Evolutionary conservation across 2,113 vertebrate genomes (phyloP).

Genomic region (Podilymbus podiceps): DNA sequence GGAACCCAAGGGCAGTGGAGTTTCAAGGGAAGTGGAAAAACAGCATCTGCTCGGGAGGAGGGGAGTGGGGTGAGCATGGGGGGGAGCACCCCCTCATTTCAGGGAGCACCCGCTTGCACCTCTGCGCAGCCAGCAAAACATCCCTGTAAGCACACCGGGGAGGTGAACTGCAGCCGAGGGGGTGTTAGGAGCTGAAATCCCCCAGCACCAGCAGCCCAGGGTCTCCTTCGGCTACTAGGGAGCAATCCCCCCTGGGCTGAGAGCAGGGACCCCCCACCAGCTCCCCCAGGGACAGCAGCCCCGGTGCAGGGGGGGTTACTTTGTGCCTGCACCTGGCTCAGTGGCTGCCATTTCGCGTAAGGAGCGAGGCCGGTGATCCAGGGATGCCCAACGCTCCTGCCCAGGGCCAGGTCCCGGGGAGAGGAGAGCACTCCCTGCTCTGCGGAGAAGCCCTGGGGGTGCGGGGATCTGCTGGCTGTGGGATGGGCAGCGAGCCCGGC

Average conservation of each 20-base stretch:
- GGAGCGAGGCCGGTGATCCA: not conserved
- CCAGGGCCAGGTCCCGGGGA: not conserved
- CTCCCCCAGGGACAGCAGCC: not conserved
- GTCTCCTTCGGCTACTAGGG: not conserved
- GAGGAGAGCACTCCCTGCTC: not conserved
- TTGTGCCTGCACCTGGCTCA: not conserved
- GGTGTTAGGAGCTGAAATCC: not conserved
- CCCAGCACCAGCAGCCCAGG: fast-evolving
- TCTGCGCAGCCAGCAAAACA: not conserved
- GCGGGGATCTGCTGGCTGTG: fast-evolving
- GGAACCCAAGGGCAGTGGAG: not conserved
- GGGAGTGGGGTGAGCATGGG: fast-evolving
- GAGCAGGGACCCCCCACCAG: fast-evolving
- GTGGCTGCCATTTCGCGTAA: not conserved
- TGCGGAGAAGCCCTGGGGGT: fast-evolving
- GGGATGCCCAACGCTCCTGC: not conserved
- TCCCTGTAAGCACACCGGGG: not conserved
- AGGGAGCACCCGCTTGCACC: not conserved
- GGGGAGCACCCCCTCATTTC: not conserved
- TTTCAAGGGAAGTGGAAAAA: not conserved
- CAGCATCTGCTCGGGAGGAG: not conserved
- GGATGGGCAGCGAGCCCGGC: fast-evolving
- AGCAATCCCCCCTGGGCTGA: not conserved
- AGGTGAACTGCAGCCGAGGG: not conserved
- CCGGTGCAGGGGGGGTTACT: not conserved